Evolutionary conservation across 2,888 invertebrate genomes (phyloP).

Genomic region (Koerneria pararmatus): DNA sequence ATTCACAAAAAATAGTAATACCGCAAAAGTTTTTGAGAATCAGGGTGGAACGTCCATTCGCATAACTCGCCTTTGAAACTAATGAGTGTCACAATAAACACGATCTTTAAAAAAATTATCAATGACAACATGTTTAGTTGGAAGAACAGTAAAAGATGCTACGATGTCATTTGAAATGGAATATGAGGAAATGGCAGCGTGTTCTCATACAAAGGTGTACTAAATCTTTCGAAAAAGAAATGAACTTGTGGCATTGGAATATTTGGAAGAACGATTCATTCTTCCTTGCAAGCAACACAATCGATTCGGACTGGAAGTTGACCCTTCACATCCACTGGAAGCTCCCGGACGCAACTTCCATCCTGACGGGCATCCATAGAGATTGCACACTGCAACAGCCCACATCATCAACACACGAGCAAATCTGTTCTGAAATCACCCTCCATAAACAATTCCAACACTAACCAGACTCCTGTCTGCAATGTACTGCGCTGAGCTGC

Average conservation of each 20-base stretch:
- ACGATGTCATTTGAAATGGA: no score
- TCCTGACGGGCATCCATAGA: constrained; percentile 17
- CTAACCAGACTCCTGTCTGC: constrained; percentile 44
- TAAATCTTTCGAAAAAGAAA: no score
- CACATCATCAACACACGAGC: not conserved
- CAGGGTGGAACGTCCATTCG: no score
- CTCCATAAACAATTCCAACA: not conserved
- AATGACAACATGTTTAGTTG: no score
- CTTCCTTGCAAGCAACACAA: constrained; percentile 17
- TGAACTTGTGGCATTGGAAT: not conserved
- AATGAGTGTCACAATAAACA: no score
- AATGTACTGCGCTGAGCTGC: constrained; percentile 51
- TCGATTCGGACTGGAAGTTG: constrained; percentile 9
- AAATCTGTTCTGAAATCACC: not conserved
- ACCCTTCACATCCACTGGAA: constrained; percentile 15
- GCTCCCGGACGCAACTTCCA: constrained; percentile 4
- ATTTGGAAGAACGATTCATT: not conserved
- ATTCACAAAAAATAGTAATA: no score
- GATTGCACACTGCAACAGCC: constrained; percentile 18
- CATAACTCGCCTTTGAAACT: no score
- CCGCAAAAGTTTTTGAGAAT: no score
- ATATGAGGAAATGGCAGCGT: no score
- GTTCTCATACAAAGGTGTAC: no score
- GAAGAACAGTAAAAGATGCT: no score
- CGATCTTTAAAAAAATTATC: no score